Conservation (phyloP, 2,113 vertebrate genomes). For the Ascaphus truei region DNA sequence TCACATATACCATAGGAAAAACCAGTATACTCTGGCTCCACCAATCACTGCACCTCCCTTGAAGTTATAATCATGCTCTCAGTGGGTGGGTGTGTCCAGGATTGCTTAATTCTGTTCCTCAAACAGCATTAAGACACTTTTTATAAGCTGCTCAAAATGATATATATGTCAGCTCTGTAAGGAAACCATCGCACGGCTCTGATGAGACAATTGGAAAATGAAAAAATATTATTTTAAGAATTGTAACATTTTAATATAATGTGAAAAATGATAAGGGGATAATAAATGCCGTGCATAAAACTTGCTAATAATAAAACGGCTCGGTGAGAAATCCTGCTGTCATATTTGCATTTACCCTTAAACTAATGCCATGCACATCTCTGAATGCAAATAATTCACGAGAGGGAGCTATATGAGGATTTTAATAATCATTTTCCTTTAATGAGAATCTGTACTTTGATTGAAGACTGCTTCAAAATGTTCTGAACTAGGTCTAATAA, state of each 20-base stretch:
- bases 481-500: slow-evolving; percentile 60
- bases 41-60: slow-evolving; percentile 54
- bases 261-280: slow-evolving; percentile 69
- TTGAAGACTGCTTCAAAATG: slow-evolving; percentile 54
- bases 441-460: slow-evolving; percentile 71
- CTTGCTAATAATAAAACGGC: slow-evolving; percentile 70
- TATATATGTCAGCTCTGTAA: slow-evolving; percentile 43
- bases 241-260: slow-evolving; percentile 71
- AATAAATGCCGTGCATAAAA: slow-evolving; percentile 70
- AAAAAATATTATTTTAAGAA: slow-evolving; percentile 73
- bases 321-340: slow-evolving; percentile 71
- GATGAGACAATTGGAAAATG: slow-evolving; percentile 63
- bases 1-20: slow-evolving; percentile 39
- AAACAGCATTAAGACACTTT: slow-evolving; percentile 48
- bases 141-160: slow-evolving; percentile 59
- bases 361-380: slow-evolving; percentile 71
- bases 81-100: slow-evolving; percentile 47
- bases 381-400: slow-evolving; percentile 75
- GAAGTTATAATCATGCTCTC: slow-evolving; percentile 56
- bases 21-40: slow-evolving; percentile 44
- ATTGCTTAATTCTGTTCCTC: slow-evolving; percentile 53
- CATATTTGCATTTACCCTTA: slow-evolving; percentile 77
- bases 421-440: slow-evolving; percentile 73
- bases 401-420: slow-evolving; percentile 71
- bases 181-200: slow-evolving; percentile 49